Evolutionary conservation across 2,113 vertebrate species (phyloP), one percentile per base, ranked within the genome.

Genomic region (Symphodus melops): DNA sequence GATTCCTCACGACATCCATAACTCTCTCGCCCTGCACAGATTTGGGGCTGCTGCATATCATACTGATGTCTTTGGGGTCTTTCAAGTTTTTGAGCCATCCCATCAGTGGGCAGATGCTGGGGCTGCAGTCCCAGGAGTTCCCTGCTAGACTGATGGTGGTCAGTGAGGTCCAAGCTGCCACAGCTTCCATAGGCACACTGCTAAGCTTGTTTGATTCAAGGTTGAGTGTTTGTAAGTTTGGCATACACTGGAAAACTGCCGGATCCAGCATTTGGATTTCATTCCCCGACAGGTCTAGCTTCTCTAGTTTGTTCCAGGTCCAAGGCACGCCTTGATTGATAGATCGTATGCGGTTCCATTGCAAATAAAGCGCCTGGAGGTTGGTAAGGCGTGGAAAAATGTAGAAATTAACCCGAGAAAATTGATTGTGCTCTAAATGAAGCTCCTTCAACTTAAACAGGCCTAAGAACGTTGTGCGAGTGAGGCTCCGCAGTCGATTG

Each of bases 161-260:
- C 68, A 99, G 91, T 0, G 97, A 98, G 80, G 95, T 96, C 97
- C 97, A 99, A 0, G 96, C 95, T 14, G 95, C 95, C 88, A 98
- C 95, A 54, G 95, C 96, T 75, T 97, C 96, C 88, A 95, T 95
- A 8, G 97, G 95, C 84, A 98, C 94, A 17, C 96, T 96, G 79
- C 96, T 97, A 48, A 99, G 96, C 81, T 98, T 98, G 92, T 99
- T 99, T 51, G 97, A 98, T 92, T 99, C 96, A 78, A 99, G 91
- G 79, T 98, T 98, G 53, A 99, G 94, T 55, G 94, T 97, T 10
- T 98, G 95, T 86, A 99, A 91, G 82, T 97, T 97, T 60, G 97
- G 97, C 86, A 99, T 95, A 77, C 96, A 97, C 84, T 95, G 96
- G 90, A 99, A 99, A 54, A 97, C 96, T 12, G 94, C 94, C 0